phyloP scores from a whole-genome alignment of 2,888 invertebrate genomes.

The Drosophila siamana region DNA sequence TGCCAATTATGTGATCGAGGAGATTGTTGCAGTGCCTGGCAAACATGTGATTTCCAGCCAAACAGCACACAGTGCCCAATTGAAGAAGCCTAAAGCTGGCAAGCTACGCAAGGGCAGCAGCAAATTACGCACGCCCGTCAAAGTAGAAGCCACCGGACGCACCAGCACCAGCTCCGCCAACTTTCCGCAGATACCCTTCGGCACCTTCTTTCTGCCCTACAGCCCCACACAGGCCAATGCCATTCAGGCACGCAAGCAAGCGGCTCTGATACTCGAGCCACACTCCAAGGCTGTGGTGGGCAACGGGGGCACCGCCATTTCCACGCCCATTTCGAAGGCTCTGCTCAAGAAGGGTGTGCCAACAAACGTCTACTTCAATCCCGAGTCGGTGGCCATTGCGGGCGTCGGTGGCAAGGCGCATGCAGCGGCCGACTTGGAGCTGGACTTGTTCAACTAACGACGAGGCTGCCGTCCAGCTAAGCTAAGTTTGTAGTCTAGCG shows the following conservation, averaged over 20 bases:
- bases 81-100: conserved; percentile 27
- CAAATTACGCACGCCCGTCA: conserved; percentile 57
- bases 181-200: conserved; percentile 82
- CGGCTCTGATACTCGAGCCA: conserved; percentile 88
- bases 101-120: conserved; percentile 37
- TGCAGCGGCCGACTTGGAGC: conserved; percentile 90
- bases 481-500: conserved; percentile 33
- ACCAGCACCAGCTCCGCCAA: conserved; percentile 81
- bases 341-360: conserved; percentile 87
- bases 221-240: conserved; percentile 58
- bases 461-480: conserved; percentile 10
- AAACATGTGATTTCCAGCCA: conserved; percentile 67
- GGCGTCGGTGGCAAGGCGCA: conserved; percentile 92
- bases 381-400: conserved; percentile 90
- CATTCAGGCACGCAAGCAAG: conserved; percentile 62
- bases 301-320: conserved; percentile 89
- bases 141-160: conserved; percentile 82
- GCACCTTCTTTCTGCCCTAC: conserved; percentile 83
- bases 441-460: conserved; percentile 85
- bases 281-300: conserved; percentile 89
- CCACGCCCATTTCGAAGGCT: conserved; percentile 89
- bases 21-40: conserved; percentile 81
- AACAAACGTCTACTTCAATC: conserved; percentile 89
- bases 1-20: conserved; percentile 82
- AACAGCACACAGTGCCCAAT: conserved; percentile 5